Conservation (phyloP, 2,888 invertebrate species). For the Calameuta pallipes region DNA sequence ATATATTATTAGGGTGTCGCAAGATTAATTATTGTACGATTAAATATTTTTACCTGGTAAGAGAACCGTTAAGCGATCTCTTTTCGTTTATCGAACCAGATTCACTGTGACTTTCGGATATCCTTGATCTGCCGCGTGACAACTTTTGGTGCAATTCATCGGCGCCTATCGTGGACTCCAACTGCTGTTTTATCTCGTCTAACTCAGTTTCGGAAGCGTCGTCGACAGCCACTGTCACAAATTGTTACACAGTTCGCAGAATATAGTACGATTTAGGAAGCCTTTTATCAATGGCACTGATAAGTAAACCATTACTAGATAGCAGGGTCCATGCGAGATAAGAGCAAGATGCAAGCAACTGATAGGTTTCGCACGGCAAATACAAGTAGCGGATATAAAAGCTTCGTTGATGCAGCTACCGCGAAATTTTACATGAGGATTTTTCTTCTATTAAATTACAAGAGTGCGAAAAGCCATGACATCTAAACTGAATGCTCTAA, state of each 20-base stretch:
- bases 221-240: conserved; percentile 55
- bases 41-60: conserved; percentile 63
- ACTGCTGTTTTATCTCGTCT: conserved; percentile 80
- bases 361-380: neutral
- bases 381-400: neutral
- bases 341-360: neutral
- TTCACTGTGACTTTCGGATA: conserved; percentile 80
- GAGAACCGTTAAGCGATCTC: conserved; percentile 67
- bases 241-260: conserved; percentile 13
- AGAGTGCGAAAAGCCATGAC: neutral
- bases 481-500: neutral
- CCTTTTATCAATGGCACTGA: neutral
- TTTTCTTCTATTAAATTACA: neutral
- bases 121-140: conserved; percentile 74
- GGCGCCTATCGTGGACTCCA: conserved; percentile 75
- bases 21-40: neutral
- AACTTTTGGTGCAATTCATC: conserved; percentile 78
- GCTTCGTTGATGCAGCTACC: neutral
- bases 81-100: conserved; percentile 69
- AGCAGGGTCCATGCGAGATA: neutral
- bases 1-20: neutral
- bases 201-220: conserved; percentile 68
- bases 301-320: neutral
- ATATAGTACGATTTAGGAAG: neutral
- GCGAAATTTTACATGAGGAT: neutral